A percentile compares a stretch with the other conserved stretches of the same genome.
Conservation (phyloP, 1,140 invertebrate genomes). For the Drosophila repleta region DNA sequence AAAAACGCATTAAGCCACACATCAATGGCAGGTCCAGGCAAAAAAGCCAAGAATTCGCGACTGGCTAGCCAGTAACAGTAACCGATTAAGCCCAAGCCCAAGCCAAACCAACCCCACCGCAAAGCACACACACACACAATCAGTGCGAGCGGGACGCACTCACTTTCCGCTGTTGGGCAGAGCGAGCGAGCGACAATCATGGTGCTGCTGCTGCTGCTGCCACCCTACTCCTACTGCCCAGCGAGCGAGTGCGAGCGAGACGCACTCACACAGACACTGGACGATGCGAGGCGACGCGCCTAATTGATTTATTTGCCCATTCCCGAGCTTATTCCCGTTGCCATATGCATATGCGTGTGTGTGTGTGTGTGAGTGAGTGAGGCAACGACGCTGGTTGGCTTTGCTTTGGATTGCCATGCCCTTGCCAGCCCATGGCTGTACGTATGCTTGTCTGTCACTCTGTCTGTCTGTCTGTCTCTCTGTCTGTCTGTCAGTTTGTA, state of each 20-base stretch:
- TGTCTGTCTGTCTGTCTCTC: background rate
- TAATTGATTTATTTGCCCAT: conserved; percentile 70
- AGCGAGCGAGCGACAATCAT: conserved; percentile 35
- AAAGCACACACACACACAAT: conserved; percentile 24
- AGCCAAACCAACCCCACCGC: conserved; percentile 28
- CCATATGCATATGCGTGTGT: background rate
- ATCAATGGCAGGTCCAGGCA: conserved; percentile 48
- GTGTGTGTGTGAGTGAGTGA: background rate
- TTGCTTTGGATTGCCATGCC: conserved; percentile 11
- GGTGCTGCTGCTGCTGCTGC: conserved; percentile 17
- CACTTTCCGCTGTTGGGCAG: conserved; percentile 5
- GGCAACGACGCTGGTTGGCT: conserved; percentile 44
- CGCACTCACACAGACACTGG: conserved; percentile 37
- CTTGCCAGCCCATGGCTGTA: conserved; percentile 3
- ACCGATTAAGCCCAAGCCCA: conserved; percentile 46
- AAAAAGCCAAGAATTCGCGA: conserved; percentile 54
- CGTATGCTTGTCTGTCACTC: background rate
- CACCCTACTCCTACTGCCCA: background rate
- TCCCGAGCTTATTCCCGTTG: conserved; percentile 24
- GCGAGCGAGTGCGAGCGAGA: conserved; percentile 13
- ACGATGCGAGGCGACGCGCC: conserved; percentile 38
- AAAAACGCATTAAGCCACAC: conserved; percentile 68
- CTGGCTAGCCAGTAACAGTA: conserved; percentile 51
- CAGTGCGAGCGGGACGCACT: background rate
- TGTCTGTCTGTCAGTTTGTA: background rate